Conservation (phyloP, 2,888 invertebrate species). For the Drosophila kambysellisi region DNA sequence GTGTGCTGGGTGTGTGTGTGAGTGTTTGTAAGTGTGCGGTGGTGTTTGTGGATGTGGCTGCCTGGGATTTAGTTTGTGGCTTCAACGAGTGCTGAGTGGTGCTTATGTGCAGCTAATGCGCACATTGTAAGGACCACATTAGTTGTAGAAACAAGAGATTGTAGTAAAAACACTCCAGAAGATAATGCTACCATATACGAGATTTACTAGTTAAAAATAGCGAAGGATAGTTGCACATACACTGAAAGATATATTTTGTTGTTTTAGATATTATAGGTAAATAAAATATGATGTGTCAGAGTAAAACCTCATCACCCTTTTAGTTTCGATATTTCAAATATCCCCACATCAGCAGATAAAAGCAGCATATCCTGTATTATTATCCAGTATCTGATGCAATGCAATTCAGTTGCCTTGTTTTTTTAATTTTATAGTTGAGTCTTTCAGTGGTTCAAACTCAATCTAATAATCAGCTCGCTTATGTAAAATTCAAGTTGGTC, state of each 20-base stretch:
- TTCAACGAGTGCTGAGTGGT: conserved; percentile 36
- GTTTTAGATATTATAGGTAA: not conserved
- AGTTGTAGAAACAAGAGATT: conserved; percentile 17
- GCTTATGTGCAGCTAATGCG: conserved; percentile 38
- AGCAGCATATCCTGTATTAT: not conserved
- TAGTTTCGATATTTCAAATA: not conserved
- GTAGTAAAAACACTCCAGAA: conserved; percentile 12
- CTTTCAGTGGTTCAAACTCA: not conserved
- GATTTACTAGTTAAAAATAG: not conserved
- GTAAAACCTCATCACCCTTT: not conserved
- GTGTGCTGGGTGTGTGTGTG: not conserved
- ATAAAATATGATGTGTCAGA: not conserved
- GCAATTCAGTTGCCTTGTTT: not conserved
- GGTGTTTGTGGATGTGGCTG: conserved; percentile 17
- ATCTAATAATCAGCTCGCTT: not conserved
- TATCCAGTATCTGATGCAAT: not conserved
- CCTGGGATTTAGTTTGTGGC: conserved; percentile 35
- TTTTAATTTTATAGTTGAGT: not conserved
- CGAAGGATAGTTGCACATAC: not conserved
- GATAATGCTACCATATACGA: not conserved
- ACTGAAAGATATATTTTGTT: not conserved
- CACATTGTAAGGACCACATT: conserved; percentile 31
- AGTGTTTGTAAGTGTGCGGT: conserved; percentile 12
- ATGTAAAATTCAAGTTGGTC: not conserved
- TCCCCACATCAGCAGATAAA: not conserved